phyloP scores from a whole-genome alignment of 2,113 vertebrate species.

The Catharus minimus region DNA sequence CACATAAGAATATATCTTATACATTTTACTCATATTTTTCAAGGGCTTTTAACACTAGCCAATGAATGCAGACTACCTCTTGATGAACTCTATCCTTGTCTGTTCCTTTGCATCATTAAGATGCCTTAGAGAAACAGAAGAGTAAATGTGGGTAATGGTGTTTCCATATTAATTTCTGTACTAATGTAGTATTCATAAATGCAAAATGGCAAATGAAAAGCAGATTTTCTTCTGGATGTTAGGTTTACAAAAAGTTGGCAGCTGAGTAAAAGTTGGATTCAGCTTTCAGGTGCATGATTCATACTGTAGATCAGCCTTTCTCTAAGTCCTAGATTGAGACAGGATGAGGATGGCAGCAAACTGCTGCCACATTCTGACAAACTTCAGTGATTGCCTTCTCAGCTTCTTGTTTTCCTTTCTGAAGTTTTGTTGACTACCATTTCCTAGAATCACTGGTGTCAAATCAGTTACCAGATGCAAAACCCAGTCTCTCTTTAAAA shows the following conservation, averaged over 20 bases:
- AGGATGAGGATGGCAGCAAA: neutral
- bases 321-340: neutral
- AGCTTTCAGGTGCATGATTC: fast-evolving
- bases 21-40: neutral
- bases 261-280: neutral
- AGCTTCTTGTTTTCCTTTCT: neutral
- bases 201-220: neutral
- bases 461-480: neutral
- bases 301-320: neutral
- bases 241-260: neutral
- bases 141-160: neutral
- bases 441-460: neutral
- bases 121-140: neutral
- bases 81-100: neutral
- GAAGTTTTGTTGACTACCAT: neutral
- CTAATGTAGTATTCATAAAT: neutral
- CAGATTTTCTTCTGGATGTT: neutral
- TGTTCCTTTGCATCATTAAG: neutral
- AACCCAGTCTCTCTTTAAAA: neutral
- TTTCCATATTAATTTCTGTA: neutral
- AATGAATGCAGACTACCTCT: neutral
- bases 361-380: neutral
- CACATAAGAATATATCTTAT: neutral
- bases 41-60: neutral
- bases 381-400: neutral